Conservation (phyloP, 2,797 vertebrate genomes). For the Gallinago solitaria region DNA sequence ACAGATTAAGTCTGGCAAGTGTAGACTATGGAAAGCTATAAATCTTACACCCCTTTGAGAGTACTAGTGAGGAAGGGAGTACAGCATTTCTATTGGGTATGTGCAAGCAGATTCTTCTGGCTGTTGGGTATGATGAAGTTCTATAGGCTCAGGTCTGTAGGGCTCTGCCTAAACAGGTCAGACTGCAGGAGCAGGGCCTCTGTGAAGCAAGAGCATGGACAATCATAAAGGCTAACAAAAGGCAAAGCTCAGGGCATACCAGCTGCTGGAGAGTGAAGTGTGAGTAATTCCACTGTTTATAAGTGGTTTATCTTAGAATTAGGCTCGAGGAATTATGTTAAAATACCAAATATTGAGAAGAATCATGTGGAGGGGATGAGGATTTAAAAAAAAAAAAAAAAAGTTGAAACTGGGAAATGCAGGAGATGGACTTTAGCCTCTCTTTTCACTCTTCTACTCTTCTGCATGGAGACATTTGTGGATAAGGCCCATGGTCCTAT, state of each 20-base stretch:
- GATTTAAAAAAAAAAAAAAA: neutral
- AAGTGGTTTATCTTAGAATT: neutral
- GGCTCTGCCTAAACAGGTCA: neutral
- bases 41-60: neutral
- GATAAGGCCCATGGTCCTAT: neutral
- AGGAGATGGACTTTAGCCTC: neutral
- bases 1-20: slow-evolving; percentile 5
- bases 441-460: neutral
- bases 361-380: neutral
- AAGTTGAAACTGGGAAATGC: neutral
- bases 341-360: neutral
- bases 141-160: neutral
- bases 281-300: neutral
- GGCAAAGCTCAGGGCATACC: neutral
- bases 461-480: neutral
- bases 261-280: neutral
- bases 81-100: neutral
- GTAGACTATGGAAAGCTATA: neutral
- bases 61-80: neutral
- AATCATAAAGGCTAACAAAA: neutral
- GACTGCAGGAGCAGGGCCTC: neutral
- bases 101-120: neutral
- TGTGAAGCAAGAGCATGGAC: neutral
- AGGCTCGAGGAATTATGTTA: neutral
- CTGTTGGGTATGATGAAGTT: neutral